phyloP scores from a whole-genome alignment of 2,888 invertebrate genomes.

The Noctua janthina region DNA sequence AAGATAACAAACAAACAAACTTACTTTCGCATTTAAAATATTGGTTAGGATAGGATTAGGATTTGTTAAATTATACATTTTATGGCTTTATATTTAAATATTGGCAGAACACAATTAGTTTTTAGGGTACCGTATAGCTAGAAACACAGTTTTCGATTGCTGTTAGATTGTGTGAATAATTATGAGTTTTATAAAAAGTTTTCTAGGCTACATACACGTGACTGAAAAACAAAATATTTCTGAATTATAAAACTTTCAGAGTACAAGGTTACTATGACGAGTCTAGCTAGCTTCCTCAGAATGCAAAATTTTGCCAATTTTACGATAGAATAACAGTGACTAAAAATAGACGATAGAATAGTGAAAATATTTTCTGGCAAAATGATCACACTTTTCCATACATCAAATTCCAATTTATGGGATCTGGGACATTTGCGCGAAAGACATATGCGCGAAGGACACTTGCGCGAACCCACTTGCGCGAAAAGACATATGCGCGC shows the following conservation, averaged over 20 bases:
- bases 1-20: too few species aligned
- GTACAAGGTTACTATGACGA: neutral
- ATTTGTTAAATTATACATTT: conserved; percentile 18
- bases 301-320: neutral
- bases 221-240: neutral
- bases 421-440: too few species aligned
- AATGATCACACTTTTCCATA: neutral
- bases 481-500: too few species aligned
- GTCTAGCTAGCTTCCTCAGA: neutral
- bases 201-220: neutral
- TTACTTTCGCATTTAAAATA: too few species aligned
- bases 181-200: neutral
- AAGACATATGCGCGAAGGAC: too few species aligned
- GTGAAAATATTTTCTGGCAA: neutral
- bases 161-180: neutral
- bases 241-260: neutral
- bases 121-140: conserved; percentile 16
- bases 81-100: conserved; percentile 30
- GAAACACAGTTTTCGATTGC: neutral
- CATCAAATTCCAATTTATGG: neutral
- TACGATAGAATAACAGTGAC: neutral
- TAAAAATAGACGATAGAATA: too few species aligned
- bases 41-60: too few species aligned
- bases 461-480: too few species aligned
- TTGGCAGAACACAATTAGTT: conserved; percentile 10